Evolutionary conservation across 2,113 vertebrate species (phyloP), one percentile per base, ranked within the genome.

Genomic region (Psephotus haematonotus): DNA sequence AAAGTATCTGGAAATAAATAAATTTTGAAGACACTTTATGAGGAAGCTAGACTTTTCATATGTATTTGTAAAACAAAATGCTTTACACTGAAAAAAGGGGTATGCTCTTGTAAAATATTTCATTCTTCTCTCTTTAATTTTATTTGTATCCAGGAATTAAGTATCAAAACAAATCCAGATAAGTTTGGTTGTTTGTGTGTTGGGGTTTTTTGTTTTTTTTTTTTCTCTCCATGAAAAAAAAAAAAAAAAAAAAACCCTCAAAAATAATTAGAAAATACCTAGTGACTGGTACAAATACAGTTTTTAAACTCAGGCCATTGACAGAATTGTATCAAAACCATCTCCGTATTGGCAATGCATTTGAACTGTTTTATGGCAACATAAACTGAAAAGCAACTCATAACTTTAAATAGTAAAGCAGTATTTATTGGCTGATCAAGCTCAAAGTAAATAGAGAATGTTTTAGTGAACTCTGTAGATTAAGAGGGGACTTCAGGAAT

Each of bases 351-450:
- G 83, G 60, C 44, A 29, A 90, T 83, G 64, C 62, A 31, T 93
- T 88, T 70, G 57, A 70, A 74, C 64, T 69, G 50, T 93, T 95
- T 97, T 93, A 86, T 90, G 59, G 74, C 80, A 86, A 90, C 64
- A 52, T 94, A 96, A 92, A 95, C 62, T 75, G 72, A 91, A 95
- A 93, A 92, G 78, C 78, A 93, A 95, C 93, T 97, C 75, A 81
- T 91, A 96, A 87, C 88, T 94, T 46, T 53, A 83, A 77, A 63
- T 49, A 86, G 85, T 93, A 96, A 94, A 94, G 33, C 49, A 62
- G 47, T 86, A 95, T 96, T 92, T 95, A 91, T 93, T 94, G 92
- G 76, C 60, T 7, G 60, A 85, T 92, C 57, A 47, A 86, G 46
- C 95, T 88, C 33, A 64, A 28, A 95, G 87, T 76, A 75, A 90